Base-by-base conservation (phyloP, 2,888 invertebrate species). In the Helleia helle region DNA sequence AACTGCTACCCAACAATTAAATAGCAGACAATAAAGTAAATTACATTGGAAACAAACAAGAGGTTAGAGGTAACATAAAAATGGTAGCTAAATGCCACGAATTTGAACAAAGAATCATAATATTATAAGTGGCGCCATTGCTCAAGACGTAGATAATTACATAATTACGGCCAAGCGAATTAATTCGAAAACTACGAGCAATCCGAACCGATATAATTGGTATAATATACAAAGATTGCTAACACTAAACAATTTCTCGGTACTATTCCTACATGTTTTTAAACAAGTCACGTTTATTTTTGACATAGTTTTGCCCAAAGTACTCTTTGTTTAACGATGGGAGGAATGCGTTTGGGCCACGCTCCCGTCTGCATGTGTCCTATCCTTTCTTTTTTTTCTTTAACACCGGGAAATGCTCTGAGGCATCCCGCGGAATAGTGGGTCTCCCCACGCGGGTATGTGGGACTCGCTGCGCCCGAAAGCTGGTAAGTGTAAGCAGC, bases 281-380 rank as follows among this genome's bases (percentile, higher is more conserved):
- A 47, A 45, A 43, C 49, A 25, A 54, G 61, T 64, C 62, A 64
- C 60, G 63, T 58, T 55, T 58, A 59, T 62, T 59, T 47, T 28
- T 28, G 28, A 38, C 28, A 38, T 13, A 15, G 9, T 13, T 11
- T 56, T 62, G 62, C 60, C 56, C 62, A 50, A 65, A 59, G 62
- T n/a, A n/a, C n/a, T n/a, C n/a, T n/a, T n/a, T n/a, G n/a, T n/a
- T n/a, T n/a, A n/a, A n/a, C n/a, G n/a, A n/a, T n/a, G n/a, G n/a
- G n/a, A n/a, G n/a, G n/a, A n/a, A n/a, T n/a, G n/a, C n/a, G n/a
- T n/a, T n/a, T n/a, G n/a, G n/a, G n/a, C n/a, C n/a, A n/a, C n/a
- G n/a, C n/a, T n/a, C n/a, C n/a, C n/a, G n/a, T n/a, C n/a, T n/a
- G n/a, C n/a, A n/a, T n/a, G n/a, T n/a, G n/a, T n/a, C n/a, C n/a